These are phyloP conservation scores for Pseudococcus jackbeardsleyi DNA, from an alignment of 2,888 invertebrate genomes.

Conservation along the genomic window DNA sequence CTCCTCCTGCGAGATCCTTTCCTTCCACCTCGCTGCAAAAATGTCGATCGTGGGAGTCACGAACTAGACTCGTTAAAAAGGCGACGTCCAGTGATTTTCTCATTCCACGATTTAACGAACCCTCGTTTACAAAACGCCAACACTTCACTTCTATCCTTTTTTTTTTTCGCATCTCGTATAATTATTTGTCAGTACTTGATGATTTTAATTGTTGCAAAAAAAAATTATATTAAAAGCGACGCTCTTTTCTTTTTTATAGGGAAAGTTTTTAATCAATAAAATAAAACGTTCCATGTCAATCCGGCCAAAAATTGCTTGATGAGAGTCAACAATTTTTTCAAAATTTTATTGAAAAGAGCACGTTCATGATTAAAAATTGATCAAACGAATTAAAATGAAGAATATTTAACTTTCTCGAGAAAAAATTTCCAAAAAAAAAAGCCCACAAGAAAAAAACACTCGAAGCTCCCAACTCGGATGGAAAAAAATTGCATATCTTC, in stretches of 20 bases:
- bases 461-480: too few relatives aligned
- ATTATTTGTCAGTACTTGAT: conserved; percentile 1
- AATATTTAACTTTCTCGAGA: too few relatives aligned
- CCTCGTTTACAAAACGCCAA: background rate
- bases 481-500: too few relatives aligned
- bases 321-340: too few relatives aligned
- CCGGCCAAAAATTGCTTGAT: too few relatives aligned
- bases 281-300: background rate
- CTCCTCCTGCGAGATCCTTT: background rate
- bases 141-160: background rate
- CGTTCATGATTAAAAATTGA: too few relatives aligned
- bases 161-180: background rate
- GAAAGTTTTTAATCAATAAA: background rate
- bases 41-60: background rate
- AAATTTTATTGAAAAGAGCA: too few relatives aligned
- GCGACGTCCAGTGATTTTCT: background rate
- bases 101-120: background rate
- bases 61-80: conserved; percentile 10
- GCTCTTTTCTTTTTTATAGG: background rate
- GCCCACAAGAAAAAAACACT: too few relatives aligned
- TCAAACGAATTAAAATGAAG: too few relatives aligned
- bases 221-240: background rate
- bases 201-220: background rate
- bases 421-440: too few relatives aligned
- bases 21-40: background rate